These are phyloP conservation scores for Seriola aureovittata DNA, from an alignment of 2,113 vertebrate species.

Conservation along the genomic window DNA sequence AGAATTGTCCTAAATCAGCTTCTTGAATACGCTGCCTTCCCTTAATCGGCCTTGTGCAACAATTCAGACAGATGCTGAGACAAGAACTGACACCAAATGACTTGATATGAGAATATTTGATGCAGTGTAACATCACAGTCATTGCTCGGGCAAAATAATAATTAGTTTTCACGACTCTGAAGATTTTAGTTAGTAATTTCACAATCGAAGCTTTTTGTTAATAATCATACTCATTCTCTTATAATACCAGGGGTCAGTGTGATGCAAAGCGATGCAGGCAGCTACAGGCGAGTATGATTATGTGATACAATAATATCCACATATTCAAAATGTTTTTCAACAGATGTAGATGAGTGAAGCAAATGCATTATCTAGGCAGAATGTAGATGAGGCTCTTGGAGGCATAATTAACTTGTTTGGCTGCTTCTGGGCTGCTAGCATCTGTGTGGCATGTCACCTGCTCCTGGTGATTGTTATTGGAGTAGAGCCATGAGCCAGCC, in stretches of 20 bases:
- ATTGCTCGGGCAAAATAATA: slow-evolving; percentile 10
- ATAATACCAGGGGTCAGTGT: slow-evolving; percentile 24
- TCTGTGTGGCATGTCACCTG: slow-evolving; percentile 69
- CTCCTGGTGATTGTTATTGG: slow-evolving; percentile 74
- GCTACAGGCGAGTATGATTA: slow-evolving; percentile 22
- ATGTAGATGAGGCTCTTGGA: slow-evolving; percentile 72
- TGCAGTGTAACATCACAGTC: slow-evolving; percentile 9
- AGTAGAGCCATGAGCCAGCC: slow-evolving; percentile 67
- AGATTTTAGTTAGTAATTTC: slow-evolving; percentile 41
- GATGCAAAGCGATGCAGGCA: slow-evolving; percentile 48
- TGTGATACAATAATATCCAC: slow-evolving; percentile 33
- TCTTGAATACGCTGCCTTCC: slow-evolving; percentile 8
- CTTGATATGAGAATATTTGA: slow-evolving; percentile 39
- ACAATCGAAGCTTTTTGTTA: slow-evolving; percentile 39
- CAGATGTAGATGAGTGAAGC: slow-evolving; percentile 26
- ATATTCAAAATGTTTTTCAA: slow-evolving; percentile 15
- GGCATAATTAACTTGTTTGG: slow-evolving; percentile 78
- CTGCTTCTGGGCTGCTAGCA: slow-evolving; percentile 61
- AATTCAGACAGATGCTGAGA: slow-evolving; percentile 6
- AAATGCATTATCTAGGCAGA: slow-evolving; percentile 36
- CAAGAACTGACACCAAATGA: slow-evolving; percentile 15
- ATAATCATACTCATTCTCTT: slow-evolving; percentile 12
- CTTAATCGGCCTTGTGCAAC: background rate
- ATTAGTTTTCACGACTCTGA: slow-evolving; percentile 30
- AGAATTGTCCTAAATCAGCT: background rate